phyloP scores from a whole-genome alignment of 2,797 vertebrate species.

The Sebastes iracundus region DNA sequence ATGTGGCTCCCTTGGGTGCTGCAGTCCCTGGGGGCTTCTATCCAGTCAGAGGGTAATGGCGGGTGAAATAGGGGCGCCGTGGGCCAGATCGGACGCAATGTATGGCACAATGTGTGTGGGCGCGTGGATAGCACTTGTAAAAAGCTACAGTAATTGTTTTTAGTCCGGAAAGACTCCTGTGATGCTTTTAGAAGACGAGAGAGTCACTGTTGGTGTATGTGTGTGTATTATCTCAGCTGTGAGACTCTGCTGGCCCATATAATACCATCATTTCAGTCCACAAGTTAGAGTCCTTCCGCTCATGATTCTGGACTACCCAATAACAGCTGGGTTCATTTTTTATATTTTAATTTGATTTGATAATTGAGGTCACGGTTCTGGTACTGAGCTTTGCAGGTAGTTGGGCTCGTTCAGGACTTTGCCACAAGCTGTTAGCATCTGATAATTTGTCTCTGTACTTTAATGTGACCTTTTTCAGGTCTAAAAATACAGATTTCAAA shows the following conservation, averaged over 20 bases:
- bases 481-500: neutral
- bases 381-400: neutral
- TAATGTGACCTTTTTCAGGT: neutral
- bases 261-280: neutral
- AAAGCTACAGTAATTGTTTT: constrained; percentile 42
- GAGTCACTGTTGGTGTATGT: neutral
- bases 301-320: neutral
- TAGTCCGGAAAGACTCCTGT: neutral
- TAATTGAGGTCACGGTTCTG: neutral
- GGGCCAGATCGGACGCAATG: constrained; percentile 66
- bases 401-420: neutral
- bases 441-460: neutral
- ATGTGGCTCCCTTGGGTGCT: constrained; percentile 40
- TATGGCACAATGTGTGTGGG: constrained; percentile 25
- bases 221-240: neutral
- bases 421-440: neutral
- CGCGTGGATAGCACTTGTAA: constrained; percentile 15
- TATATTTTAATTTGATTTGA: neutral
- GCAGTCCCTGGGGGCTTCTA: constrained; percentile 29
- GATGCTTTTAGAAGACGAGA: neutral
- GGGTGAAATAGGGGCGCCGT: constrained; percentile 78
- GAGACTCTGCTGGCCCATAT: neutral
- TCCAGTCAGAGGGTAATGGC: constrained; percentile 75
- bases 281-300: neutral
- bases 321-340: neutral